Base-by-base conservation (phyloP, 2,113 vertebrate species). In the Narcine bancroftii region DNA sequence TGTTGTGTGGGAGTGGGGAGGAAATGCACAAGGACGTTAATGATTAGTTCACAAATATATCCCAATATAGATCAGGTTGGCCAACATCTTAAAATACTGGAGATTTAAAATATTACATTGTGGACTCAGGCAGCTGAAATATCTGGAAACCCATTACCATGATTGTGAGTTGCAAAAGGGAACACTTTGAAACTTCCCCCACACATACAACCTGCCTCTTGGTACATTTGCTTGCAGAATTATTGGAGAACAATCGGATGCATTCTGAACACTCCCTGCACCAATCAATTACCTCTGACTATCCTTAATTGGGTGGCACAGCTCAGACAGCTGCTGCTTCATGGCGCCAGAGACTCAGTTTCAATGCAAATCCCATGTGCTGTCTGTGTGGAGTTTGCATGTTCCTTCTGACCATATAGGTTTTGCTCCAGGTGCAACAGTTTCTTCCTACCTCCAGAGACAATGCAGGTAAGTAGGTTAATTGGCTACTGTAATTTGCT, bases 1-100 rank as follows among this genome's bases (percentile, higher is more conserved):
- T 87, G n/a, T 56, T 85, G 81, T 85, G 33, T 36, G 50, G 53
- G 81, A 60, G 19, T 87, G 33, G 81, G n/a, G 53, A 87, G n/a
- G 33, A 63, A 87, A 60, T 36, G 36, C 53, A 87, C 50, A 36
- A 56, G 81, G 19, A n/a, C 33, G 0, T 87, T 87, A n/a, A 60
- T 33, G 29, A 87, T 87, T 63, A 19, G 33, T 21, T 42, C 81
- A 19, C 81, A 87, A 10, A 63, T 87, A 56, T 21, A 63, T 60
- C 33, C 33, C 33, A 21, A 87, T 17, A 6, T 87, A 2, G 53
- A 36, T 56, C 5, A 83, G 53, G 47, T 47, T 53, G 9, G 79
- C 47, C 79, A 47, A 81, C 45, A 81, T 24, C 26, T 50, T 53
- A 15, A 85, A n/a, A 26, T 69, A 29, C 81, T 60, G 33, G n/a